Percentiles rank a stretch among this genome's conserved stretches.
These are phyloP conservation scores for Malurus alboscapulatus DNA, from an alignment of 2,113 vertebrate species.

Conservation along the genomic window DNA sequence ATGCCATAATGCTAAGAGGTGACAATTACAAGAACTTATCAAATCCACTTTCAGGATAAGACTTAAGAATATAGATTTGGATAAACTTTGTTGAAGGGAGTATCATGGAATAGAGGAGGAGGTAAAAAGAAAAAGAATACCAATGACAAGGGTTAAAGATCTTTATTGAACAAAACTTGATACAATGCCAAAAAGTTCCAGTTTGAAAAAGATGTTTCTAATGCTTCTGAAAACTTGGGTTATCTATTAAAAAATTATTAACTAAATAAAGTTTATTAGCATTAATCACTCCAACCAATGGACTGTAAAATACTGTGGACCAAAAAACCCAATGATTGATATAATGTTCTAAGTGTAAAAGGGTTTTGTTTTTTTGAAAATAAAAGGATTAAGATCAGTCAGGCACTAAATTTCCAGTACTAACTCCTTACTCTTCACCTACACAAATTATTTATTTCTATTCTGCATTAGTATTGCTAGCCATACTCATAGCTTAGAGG, in stretches of 20 bases:
- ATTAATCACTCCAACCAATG: neutral
- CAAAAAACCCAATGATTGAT: neutral
- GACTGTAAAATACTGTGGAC: neutral
- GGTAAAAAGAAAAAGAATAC: neutral
- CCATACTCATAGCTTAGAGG: neutral
- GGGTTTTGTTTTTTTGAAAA: neutral
- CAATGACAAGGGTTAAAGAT: neutral
- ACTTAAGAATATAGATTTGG: neutral
- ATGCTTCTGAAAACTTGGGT: neutral
- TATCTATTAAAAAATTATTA: neutral
- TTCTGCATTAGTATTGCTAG: neutral
- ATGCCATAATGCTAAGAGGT: neutral
- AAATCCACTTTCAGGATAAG: neutral
- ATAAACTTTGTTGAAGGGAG: neutral
- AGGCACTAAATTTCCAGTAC: neutral
- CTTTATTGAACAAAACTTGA: neutral
- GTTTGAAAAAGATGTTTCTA: neutral
- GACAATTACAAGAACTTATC: neutral
- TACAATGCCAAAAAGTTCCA: neutral
- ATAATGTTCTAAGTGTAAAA: neutral
- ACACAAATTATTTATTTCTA: neutral
- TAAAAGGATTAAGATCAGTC: neutral
- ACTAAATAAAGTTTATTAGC: neutral
- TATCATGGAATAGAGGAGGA: neutral
- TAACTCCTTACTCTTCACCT: neutral